A percentile compares a stretch with the other conserved stretches of the same genome.
Conservation (phyloP, 1,140 invertebrate genomes). For the Pogonomyrmex californicus region DNA sequence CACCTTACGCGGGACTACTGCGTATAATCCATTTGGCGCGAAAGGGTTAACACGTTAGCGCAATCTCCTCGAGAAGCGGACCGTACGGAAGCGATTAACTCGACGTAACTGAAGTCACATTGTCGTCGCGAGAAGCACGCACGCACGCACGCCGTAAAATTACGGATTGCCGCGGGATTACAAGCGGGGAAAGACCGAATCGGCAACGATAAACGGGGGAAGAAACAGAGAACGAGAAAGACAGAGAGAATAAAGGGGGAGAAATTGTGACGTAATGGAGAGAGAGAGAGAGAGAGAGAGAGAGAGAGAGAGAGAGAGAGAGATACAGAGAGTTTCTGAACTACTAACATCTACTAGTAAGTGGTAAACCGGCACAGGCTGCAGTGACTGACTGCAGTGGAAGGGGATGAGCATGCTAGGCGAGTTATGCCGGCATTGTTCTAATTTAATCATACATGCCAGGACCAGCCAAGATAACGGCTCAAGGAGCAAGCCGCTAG, state of each 20-base stretch:
- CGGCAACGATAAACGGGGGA: conserved; percentile 33
- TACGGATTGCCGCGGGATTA: conserved; percentile 49
- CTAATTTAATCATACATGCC: conserved; percentile 84
- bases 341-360: conserved; percentile 74
- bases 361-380: conserved; percentile 73
- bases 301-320: background rate
- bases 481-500: conserved; percentile 66
- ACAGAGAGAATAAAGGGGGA: background rate
- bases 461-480: conserved; percentile 77
- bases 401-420: conserved; percentile 59
- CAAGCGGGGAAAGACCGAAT: conserved; percentile 23
- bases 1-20: background rate
- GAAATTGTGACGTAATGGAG: background rate
- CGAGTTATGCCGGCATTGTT: conserved; percentile 83
- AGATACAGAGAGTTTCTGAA: conserved; percentile 66
- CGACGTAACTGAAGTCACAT: conserved; percentile 46
- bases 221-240: conserved; percentile 46
- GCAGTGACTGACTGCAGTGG: conserved; percentile 1
- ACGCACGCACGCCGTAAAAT: conserved; percentile 50
- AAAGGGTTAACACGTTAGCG: conserved; percentile 49
- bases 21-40: conserved; percentile 50
- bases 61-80: conserved; percentile 57
- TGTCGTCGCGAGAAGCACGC: conserved; percentile 32
- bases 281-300: background rate
- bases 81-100: conserved; percentile 55